Percentiles rank a stretch among this genome's conserved stretches.
Conservation (phyloP, 2,797 vertebrate genomes). For the Choloepus didactylus region DNA sequence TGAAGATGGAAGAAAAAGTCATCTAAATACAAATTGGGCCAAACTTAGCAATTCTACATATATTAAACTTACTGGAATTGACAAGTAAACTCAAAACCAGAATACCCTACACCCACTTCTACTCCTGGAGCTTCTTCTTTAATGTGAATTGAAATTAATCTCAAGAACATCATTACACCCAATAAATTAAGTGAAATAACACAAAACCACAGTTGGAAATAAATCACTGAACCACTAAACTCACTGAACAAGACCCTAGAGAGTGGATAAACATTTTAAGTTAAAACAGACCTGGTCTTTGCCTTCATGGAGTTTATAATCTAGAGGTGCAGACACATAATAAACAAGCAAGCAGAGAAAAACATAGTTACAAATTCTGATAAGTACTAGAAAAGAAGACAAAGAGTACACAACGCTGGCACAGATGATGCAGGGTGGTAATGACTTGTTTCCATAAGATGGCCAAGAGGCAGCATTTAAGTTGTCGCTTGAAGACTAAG, state of each 20-base stretch:
- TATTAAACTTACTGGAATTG: background rate
- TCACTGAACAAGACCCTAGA: background rate
- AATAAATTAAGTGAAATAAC: background rate
- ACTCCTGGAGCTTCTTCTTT: background rate
- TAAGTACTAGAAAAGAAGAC: background rate
- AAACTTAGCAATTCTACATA: background rate
- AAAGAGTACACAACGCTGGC: background rate
- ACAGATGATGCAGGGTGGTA: background rate
- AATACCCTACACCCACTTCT: background rate
- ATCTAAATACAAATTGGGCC: background rate
- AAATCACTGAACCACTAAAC: background rate
- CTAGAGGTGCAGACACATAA: background rate
- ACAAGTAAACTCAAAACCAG: background rate
- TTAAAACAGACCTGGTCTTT: background rate
- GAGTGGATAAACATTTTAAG: background rate
- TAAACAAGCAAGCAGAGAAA: background rate
- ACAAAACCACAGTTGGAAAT: slow-evolving; percentile 23
- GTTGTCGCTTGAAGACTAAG: background rate
- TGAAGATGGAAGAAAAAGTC: slow-evolving; percentile 1
- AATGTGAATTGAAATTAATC: slow-evolving; percentile 18
- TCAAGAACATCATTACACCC: background rate
- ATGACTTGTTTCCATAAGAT: background rate
- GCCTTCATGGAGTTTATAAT: background rate
- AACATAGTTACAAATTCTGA: background rate
- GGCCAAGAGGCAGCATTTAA: background rate